These are phyloP conservation scores for Protodeltote pygarga DNA, from an alignment of 2,888 invertebrate genomes.

Conservation along the genomic window DNA sequence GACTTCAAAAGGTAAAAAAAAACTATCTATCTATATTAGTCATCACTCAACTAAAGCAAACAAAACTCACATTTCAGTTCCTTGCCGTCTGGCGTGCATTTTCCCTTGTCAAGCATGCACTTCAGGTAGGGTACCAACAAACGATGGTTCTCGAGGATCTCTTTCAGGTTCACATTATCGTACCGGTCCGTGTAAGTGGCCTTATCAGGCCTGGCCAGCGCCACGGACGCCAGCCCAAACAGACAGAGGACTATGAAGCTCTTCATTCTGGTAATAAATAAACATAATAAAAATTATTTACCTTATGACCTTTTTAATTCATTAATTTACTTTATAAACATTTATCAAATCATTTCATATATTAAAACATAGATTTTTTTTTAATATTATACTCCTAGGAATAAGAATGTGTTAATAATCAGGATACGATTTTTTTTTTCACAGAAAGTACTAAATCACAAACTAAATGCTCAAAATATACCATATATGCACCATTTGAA, in stretches of 20 bases:
- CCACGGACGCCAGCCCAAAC: slow-evolving; percentile 60
- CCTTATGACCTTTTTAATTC: no score
- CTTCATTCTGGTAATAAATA: slow-evolving; percentile 63
- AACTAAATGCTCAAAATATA: no score
- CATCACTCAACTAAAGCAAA: not conserved
- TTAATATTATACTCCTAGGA: no score
- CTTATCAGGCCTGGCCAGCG: slow-evolving; percentile 38
- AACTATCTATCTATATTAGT: no score
- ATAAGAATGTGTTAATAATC: no score
- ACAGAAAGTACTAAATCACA: no score
- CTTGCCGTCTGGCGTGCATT: slow-evolving; percentile 90
- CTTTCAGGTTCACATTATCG: slow-evolving; percentile 89
- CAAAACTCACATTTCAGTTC: slow-evolving; percentile 89
- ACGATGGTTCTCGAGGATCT: slow-evolving; percentile 88
- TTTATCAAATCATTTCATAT: no score
- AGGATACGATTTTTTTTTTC: no score
- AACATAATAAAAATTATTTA: not conserved
- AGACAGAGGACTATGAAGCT: slow-evolving; percentile 57
- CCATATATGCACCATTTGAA: no score
- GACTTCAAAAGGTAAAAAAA: no score
- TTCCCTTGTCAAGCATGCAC: slow-evolving; percentile 88
- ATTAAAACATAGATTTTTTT: no score
- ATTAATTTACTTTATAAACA: no score
- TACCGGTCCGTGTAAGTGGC: slow-evolving; percentile 88
- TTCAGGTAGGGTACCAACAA: slow-evolving; percentile 89